Evolutionary conservation across 2,888 invertebrate species (phyloP), one percentile per base, ranked within the genome.

Genomic region (Drosophila hamatofila): DNA sequence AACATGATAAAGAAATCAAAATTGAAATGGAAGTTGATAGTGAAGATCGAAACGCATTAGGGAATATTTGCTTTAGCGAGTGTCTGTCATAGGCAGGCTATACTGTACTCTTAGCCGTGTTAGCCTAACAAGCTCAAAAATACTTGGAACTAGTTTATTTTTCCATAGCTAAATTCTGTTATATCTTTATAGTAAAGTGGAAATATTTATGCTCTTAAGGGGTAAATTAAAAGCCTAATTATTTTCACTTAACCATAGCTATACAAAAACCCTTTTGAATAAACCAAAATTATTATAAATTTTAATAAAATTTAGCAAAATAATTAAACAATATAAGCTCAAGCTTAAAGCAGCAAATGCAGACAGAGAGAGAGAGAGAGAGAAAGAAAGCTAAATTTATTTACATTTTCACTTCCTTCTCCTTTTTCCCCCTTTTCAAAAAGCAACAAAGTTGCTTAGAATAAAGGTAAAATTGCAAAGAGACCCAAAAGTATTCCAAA

Each of bases 381-480:
- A 11, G 3, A 11, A 11, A 30, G n/a, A 9, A 1, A 11, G 23
- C 23, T 3, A 9, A 2, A 48, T n/a, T 11, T 46, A 16, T 25
- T 46, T 46, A 2, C 35, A 35, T 6, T 35, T 8, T 16, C 46
- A 16, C n/a, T n/a, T 8, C 3, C 16, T 25, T 5, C 5, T 9
- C 2, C 5, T 25, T 5, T 9, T 16, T 3, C 3, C 25, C 1
- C 2, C 8, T 12, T 11, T 27, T 21, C 30, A 1, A 25, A 27
- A 7, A 18, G 12, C 48, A 12, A 49, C 30, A 49, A 49, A 30
- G 30, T 49, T 30, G 3, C 30, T 18, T 18, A 33, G 49, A 18
- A 33, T 49, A 49, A 49, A 49, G 30, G 49, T 30, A 21, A 49
- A 49, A 30, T 30, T 30, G 49, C 30, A 49, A 49, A 49, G 14